Evolutionary conservation across 2,797 vertebrate species (phyloP), one percentile per base, ranked within the genome.

Genomic region (Decapterus maruadsi): DNA sequence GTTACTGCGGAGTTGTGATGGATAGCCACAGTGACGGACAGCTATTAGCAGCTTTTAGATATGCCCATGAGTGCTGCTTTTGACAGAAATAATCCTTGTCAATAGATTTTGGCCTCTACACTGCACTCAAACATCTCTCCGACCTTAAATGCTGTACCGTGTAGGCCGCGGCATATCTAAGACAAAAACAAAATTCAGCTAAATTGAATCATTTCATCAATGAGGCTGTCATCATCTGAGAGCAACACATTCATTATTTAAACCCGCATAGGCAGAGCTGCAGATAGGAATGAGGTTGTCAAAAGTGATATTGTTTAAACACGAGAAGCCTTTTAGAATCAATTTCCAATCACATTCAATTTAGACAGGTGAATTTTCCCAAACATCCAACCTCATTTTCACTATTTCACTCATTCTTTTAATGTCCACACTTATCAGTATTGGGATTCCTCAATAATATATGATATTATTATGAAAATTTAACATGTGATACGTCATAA

Each of bases 61-160:
- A 70, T 89, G 75, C 80, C 81, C 80, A 63, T 74, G 85, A 95
- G 91, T 92, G 91, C 89, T 77, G 78, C 88, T 84, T 86, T 93
- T 90, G 90, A 94, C 92, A 91, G 81, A 93, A 93, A 89, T 86
- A 92, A 91, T 93, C 86, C 79, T 78, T 83, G 90, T 94, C 93
- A 94, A 81, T 70, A 68, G 69, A 89, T 72, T 64, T 57, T 77
- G 81, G 76, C 68, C 75, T 90, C 74, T 42, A 55, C 50, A 22
- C 55, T 8, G 26, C 71, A 65, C 70, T 76, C 45, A 46, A 50
- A 81, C 31, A 46, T 68, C 76, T 65, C n/a, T 31, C 40, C 36
- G 17, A 79, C 82, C 76, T 80, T 29, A 48, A 72, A 75, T 20
- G 65, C 40, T 43, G 59, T 10, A 22, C 11, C n/a, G n/a, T n/a